phyloP scores from a whole-genome alignment of 2,113 vertebrate species.

The Phrynocephalus versicolor region DNA sequence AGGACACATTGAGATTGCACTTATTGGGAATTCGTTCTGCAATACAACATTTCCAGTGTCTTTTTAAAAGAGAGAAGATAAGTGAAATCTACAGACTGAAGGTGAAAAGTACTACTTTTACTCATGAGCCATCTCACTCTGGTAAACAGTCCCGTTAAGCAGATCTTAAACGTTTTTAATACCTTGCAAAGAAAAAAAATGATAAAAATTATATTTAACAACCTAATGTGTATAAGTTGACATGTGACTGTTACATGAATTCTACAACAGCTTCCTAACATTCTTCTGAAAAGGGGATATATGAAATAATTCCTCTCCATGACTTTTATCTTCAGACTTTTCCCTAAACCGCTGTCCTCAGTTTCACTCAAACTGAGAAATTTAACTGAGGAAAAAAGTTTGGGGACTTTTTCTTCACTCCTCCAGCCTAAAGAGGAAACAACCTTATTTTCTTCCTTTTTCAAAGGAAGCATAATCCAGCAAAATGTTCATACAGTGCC shows the following conservation, averaged over 20 bases:
- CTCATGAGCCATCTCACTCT: accelerated
- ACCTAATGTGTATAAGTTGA: neutral
- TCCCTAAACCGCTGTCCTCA: neutral
- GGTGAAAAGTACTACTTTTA: neutral
- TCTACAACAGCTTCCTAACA: neutral
- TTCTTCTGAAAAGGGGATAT: neutral
- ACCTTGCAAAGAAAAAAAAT: neutral
- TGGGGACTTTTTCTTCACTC: neutral
- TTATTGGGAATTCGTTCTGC: neutral
- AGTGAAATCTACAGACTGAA: neutral
- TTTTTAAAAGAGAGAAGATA: neutral
- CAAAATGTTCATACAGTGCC: neutral
- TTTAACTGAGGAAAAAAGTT: constrained; percentile 3
- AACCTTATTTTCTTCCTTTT: neutral
- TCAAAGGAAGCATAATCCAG: accelerated
- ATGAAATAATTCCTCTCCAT: neutral
- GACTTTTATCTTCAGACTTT: constrained; percentile 26
- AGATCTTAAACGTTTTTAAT: neutral
- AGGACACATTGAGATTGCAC: neutral
- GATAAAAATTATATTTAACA: constrained; percentile 5
- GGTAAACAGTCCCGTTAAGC: neutral
- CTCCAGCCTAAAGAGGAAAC: neutral
- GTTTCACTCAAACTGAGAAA: constrained; percentile 1
- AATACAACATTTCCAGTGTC: accelerated
- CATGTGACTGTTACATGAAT: neutral